Conservation (phyloP, 2,797 vertebrate genomes). For the Distichodus sexfasciatus region DNA sequence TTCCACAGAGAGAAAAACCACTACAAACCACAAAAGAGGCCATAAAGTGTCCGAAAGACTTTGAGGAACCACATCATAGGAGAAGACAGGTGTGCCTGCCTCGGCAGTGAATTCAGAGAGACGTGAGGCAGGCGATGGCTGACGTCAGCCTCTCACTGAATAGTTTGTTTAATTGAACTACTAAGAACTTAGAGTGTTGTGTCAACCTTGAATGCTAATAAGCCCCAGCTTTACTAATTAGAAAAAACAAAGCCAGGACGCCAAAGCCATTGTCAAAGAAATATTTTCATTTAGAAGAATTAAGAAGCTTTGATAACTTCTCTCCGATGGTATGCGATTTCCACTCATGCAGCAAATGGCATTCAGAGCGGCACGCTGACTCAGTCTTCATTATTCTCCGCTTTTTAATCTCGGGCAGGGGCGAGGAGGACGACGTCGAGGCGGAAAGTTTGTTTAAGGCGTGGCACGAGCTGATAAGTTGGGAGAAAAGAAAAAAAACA, state of each 20-base stretch:
- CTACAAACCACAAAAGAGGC: neutral
- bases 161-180: slow-evolving; percentile 17
- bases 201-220: slow-evolving; percentile 65
- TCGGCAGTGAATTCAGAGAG: neutral
- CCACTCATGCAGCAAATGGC: slow-evolving; percentile 69
- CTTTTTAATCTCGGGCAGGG: slow-evolving; percentile 68
- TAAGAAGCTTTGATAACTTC: slow-evolving; percentile 63
- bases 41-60: neutral
- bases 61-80: neutral
- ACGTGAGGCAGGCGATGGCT: neutral
- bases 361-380: slow-evolving; percentile 53
- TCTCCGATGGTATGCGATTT: slow-evolving; percentile 62
- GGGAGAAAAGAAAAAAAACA: neutral
- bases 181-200: slow-evolving; percentile 16
- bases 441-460: slow-evolving; percentile 13
- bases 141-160: neutral
- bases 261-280: slow-evolving; percentile 65
- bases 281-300: slow-evolving; percentile 65
- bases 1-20: neutral
- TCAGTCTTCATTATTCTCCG: slow-evolving; percentile 57
- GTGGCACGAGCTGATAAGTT: slow-evolving; percentile 8
- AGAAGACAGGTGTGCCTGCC: neutral
- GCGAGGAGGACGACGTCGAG: neutral
- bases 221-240: slow-evolving; percentile 65
- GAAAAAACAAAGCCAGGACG: slow-evolving; percentile 56